Conservation (phyloP, 2,113 vertebrate species). For the Lasiurus borealis region DNA sequence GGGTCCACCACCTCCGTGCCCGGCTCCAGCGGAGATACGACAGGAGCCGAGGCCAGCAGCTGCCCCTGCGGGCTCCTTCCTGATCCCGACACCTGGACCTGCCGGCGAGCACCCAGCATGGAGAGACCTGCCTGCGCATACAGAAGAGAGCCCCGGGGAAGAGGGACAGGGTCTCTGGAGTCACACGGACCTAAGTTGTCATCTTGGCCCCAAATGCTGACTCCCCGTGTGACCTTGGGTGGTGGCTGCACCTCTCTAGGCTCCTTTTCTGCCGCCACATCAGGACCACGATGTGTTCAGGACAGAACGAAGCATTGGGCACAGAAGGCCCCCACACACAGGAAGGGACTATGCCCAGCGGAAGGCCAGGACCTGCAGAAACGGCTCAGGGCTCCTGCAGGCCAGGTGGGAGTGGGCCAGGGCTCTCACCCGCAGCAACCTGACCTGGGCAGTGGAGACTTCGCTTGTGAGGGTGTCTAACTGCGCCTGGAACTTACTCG, state of each 20-base stretch:
- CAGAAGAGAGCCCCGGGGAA: background rate
- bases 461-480: background rate
- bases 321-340: background rate
- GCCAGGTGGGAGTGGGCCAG: rapidly evolving
- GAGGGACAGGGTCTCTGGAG: background rate
- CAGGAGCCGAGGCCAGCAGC: background rate
- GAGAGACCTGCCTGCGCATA: rapidly evolving
- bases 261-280: background rate
- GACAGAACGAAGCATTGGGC: rapidly evolving
- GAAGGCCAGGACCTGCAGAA: background rate
- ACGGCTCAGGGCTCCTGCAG: background rate
- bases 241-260: background rate
- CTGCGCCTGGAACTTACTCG: background rate
- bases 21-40: constrained; percentile 75
- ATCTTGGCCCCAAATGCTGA: background rate
- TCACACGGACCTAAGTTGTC: background rate
- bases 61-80: background rate
- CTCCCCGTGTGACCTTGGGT: background rate
- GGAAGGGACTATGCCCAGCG: rapidly evolving
- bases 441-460: rapidly evolving
- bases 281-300: background rate
- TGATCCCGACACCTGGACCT: rapidly evolving
- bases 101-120: background rate
- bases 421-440: rapidly evolving
- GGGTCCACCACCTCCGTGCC: constrained; percentile 81